Base-by-base conservation (phyloP, 2,888 invertebrate genomes). In the Tridacna gigas region DNA sequence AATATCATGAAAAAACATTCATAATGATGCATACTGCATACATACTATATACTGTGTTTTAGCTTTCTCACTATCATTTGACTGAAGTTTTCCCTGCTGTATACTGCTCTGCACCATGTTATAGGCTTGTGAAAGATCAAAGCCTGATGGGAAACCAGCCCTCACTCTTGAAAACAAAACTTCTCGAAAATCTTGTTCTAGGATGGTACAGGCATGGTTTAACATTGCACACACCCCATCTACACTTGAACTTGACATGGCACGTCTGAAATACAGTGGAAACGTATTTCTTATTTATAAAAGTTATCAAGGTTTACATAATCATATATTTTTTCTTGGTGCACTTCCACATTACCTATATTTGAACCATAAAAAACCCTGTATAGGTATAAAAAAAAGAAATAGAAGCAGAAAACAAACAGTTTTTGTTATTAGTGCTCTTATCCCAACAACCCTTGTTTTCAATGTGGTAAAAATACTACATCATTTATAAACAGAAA, bases 191-290 rank as follows among this genome's bases (percentile, higher is more conserved):
- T 97, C 97, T 61, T 97, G 97, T 95, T 99, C 99, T 83, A 99
- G 95, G 86, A 97, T 96, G 0, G 97, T 96, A 90, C 97, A 97
- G 7, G 97, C 98, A 95, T 98, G 98, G 95, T 99, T 99, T 47
- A 99, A 97, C 90, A 98, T 97, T 2, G 98, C 99, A 96, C 99
- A 99, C 69, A 98, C 97, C 76, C 98, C 99, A 95, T 99, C 99
- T 82, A 99, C 96, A 93, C 98, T 98, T 93, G 97, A 97, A 89
- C 97, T 97, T 11, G 97, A 97, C 89, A 98, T 96, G n/a, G 98
- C 97, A 88, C 99, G 97, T 89, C 98, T 97, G 94, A 66, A 85
- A 86, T 77, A 26, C 18, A 26, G 2, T 2, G 7, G 7, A 37
- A 37, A 37, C 7, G 7, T 7, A 4, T 37, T 37, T 37, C 3